Conservation (phyloP, 2,888 invertebrate species). For the Galeruca laticollis region DNA sequence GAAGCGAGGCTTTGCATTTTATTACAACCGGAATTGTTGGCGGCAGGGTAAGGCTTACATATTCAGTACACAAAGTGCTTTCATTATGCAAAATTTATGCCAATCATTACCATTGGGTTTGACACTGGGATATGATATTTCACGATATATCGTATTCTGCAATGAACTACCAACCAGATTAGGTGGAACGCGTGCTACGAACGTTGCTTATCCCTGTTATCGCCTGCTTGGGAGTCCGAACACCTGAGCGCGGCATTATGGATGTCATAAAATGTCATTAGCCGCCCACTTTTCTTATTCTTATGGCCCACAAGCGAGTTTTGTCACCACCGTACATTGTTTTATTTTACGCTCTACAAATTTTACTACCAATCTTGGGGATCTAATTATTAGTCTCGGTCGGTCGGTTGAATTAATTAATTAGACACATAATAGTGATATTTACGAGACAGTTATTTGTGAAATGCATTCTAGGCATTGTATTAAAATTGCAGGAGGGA, state of each 20-base stretch:
- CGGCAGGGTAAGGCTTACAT: slow-evolving; percentile 52
- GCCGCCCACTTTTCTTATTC: slow-evolving; percentile 51
- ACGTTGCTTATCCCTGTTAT: slow-evolving; percentile 67
- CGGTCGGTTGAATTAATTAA: slow-evolving; percentile 21
- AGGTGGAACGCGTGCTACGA: slow-evolving; percentile 57
- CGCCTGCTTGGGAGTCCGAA: slow-evolving; percentile 64
- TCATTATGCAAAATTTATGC: slow-evolving; percentile 67
- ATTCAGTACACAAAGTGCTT: slow-evolving; percentile 61
- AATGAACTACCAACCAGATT: slow-evolving; percentile 64
- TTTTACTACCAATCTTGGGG: slow-evolving; percentile 30
- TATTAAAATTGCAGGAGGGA: background rate
- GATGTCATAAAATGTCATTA: slow-evolving; percentile 59
- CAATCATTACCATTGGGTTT: slow-evolving; percentile 67
- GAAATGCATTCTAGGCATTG: slow-evolving; percentile 6
- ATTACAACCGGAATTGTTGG: slow-evolving; percentile 55
- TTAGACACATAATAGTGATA: slow-evolving; percentile 7
- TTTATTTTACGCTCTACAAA: slow-evolving; percentile 24
- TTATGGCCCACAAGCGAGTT: slow-evolving; percentile 30
- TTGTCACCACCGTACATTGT: slow-evolving; percentile 37
- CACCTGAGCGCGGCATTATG: slow-evolving; percentile 64
- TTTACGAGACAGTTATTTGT: slow-evolving; percentile 15
- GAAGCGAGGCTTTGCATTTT: slow-evolving; percentile 54
- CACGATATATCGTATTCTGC: slow-evolving; percentile 62
- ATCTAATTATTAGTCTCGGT: slow-evolving; percentile 32
- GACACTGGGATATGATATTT: slow-evolving; percentile 67